phyloP scores from a whole-genome alignment of 2,888 invertebrate species.

The Macrophya alboannulata region DNA sequence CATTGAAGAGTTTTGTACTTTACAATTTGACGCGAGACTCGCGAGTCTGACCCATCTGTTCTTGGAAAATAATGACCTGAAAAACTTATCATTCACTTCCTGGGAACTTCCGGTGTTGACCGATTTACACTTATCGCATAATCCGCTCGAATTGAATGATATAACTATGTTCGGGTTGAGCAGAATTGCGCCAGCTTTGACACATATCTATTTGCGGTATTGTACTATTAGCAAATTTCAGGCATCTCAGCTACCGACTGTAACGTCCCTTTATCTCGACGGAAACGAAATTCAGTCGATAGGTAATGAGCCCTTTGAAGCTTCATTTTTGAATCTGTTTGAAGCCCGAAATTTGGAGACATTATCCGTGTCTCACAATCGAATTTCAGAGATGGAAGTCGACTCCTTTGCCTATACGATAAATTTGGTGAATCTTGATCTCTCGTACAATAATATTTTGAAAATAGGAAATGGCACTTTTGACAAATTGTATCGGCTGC shows the following conservation, averaged over 20 bases:
- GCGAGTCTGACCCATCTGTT: conserved; percentile 68
- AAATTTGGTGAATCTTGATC: conserved; percentile 65
- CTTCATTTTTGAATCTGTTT: conserved; percentile 64
- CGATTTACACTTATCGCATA: conserved; percentile 71
- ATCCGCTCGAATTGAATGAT: conserved; percentile 61
- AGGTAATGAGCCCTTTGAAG: conserved; percentile 66
- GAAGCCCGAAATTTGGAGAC: conserved; percentile 65
- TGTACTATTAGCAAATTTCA: conserved; percentile 67
- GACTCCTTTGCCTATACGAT: conserved; percentile 67
- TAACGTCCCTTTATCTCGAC: conserved; percentile 65
- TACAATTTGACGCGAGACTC: conserved; percentile 58
- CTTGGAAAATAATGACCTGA: conserved; percentile 67
- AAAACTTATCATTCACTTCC: conserved; percentile 64
- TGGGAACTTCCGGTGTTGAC: conserved; percentile 68
- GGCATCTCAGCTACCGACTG: conserved; percentile 53
- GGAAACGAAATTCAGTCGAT: conserved; percentile 68
- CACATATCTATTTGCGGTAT: conserved; percentile 70
- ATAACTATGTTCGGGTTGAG: conserved; percentile 64
- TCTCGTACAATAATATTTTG: conserved; percentile 67
- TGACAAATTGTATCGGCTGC: conserved; percentile 61
- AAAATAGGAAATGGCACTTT: conserved; percentile 64
- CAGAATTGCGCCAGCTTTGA: conserved; percentile 66
- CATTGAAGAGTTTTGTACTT: neutral
- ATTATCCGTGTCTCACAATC: conserved; percentile 68
- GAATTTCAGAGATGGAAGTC: conserved; percentile 65